Percentiles rank a stretch among this genome's conserved stretches.
phyloP scores from a whole-genome alignment of 2,113 vertebrate species.

The Marcusenius ussheri region DNA sequence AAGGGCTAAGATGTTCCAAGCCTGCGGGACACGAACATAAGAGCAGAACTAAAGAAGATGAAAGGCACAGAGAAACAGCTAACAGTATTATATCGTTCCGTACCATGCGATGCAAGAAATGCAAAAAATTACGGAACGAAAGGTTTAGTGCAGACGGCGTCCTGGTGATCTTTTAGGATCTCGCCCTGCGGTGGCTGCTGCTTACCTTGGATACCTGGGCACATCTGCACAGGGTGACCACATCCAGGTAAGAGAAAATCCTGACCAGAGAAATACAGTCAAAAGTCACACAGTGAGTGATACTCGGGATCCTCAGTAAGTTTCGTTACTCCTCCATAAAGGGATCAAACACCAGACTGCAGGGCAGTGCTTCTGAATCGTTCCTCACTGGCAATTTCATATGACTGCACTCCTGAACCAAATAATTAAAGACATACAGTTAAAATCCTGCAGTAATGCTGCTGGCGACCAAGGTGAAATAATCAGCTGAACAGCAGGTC shows the following conservation, averaged over 20 bases:
- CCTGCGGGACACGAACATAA: slow-evolving; percentile 49
- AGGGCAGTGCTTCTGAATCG: not conserved
- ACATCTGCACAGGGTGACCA: slow-evolving; percentile 89
- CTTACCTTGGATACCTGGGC: slow-evolving; percentile 93
- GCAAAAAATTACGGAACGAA: not conserved
- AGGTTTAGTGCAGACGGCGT: not conserved
- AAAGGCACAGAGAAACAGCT: not conserved
- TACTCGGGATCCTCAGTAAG: not conserved
- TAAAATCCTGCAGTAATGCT: not conserved
- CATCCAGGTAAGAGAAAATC: slow-evolving; percentile 96
- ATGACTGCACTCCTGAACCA: not conserved
- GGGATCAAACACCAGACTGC: not conserved
- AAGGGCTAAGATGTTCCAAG: slow-evolving; percentile 88
- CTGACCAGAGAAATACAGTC: slow-evolving; percentile 44
- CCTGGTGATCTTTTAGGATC: not conserved
- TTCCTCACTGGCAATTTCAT: not conserved
- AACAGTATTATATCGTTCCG: not conserved
- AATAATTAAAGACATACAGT: not conserved
- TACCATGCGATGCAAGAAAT: not conserved
- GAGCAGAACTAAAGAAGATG: not conserved
- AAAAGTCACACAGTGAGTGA: not conserved
- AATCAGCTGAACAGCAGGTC: not conserved
- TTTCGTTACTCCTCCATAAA: not conserved
- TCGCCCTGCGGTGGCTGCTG: not conserved
- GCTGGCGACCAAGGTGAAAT: not conserved